These are phyloP conservation scores for Archaeoteleia sp. DNA, from an alignment of 2,888 invertebrate species.

Conservation along the genomic window DNA sequence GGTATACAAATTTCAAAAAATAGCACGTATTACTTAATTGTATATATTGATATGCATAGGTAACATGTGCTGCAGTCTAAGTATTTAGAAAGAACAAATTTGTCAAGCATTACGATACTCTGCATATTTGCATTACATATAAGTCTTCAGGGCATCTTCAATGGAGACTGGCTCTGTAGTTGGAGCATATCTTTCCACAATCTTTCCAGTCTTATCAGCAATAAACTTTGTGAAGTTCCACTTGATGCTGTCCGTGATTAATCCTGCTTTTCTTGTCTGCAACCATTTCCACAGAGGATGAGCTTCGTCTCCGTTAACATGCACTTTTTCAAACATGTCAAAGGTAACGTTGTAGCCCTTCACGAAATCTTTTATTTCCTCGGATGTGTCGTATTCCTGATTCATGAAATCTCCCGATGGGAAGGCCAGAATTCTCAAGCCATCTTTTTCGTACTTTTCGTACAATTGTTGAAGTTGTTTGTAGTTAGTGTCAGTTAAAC, in stretches of 20 bases:
- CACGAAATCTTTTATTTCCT: conserved; percentile 68
- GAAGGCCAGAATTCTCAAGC: conserved; percentile 80
- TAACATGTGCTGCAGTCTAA: no score
- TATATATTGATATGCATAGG: no score
- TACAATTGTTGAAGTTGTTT: conserved; percentile 83
- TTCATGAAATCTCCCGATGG: conserved; percentile 82
- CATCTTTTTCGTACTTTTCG: conserved; percentile 77
- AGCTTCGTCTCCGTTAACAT: conserved; percentile 74
- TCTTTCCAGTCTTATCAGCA: conserved; percentile 81
- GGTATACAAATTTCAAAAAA: no score
- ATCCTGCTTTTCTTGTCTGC: conserved; percentile 66
- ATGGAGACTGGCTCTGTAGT: conserved; percentile 75
- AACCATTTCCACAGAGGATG: conserved; percentile 75
- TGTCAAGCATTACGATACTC: no score
- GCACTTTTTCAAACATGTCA: conserved; percentile 72
- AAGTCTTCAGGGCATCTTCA: conserved; percentile 74
- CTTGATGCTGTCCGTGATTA: conserved; percentile 82
- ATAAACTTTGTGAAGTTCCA: conserved; percentile 93
- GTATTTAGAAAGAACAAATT: no score
- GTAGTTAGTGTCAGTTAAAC: conserved; percentile 85
- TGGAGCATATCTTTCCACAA: conserved; percentile 80
- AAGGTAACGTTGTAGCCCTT: conserved; percentile 69
- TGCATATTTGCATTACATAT: conserved; percentile 71
- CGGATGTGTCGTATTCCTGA: conserved; percentile 73
- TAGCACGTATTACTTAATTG: no score